Conservation (phyloP, 2,797 vertebrate genomes). For the Artibeus lituratus region DNA sequence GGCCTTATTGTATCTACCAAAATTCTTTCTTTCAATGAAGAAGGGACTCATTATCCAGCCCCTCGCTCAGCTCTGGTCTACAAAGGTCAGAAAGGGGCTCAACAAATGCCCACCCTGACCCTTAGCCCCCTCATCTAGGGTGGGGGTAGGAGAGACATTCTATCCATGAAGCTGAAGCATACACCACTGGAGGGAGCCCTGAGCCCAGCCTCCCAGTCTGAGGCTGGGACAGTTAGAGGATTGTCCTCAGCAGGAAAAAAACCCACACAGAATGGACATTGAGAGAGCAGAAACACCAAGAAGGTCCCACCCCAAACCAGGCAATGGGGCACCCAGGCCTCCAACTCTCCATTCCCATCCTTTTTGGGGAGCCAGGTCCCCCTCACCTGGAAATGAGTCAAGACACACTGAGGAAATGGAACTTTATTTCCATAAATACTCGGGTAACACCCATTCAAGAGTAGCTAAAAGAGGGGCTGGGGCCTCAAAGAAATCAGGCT, state of each 20-base stretch:
- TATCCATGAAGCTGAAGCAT: background rate
- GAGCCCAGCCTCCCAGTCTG: slow-evolving; percentile 21
- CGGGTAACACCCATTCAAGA: slow-evolving; percentile 50
- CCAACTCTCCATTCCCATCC: slow-evolving; percentile 8
- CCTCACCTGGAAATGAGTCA: slow-evolving; percentile 53
- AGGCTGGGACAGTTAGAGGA: slow-evolving; percentile 65
- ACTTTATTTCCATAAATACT: slow-evolving; percentile 76
- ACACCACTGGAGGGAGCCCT: background rate
- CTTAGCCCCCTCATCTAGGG: slow-evolving; percentile 43
- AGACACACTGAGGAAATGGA: slow-evolving; percentile 62
- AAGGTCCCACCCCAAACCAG: slow-evolving; percentile 51
- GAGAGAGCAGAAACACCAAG: slow-evolving; percentile 57
- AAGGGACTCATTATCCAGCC: slow-evolving; percentile 65
- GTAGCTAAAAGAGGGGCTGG: slow-evolving; percentile 67
- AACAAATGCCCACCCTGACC: slow-evolving; percentile 55
- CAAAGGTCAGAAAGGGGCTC: slow-evolving; percentile 41
- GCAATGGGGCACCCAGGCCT: slow-evolving; percentile 47
- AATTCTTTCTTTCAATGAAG: slow-evolving; percentile 66
- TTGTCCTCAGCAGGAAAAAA: slow-evolving; percentile 73
- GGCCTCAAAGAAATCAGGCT: slow-evolving; percentile 69
- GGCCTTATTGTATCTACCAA: slow-evolving; percentile 60
- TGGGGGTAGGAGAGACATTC: slow-evolving; percentile 27
- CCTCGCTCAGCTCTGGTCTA: slow-evolving; percentile 28
- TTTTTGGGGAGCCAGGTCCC: background rate
- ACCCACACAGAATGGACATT: slow-evolving; percentile 70